Evolutionary conservation across 1,140 invertebrate genomes (phyloP).

Genomic region (Theocolax elegans): DNA sequence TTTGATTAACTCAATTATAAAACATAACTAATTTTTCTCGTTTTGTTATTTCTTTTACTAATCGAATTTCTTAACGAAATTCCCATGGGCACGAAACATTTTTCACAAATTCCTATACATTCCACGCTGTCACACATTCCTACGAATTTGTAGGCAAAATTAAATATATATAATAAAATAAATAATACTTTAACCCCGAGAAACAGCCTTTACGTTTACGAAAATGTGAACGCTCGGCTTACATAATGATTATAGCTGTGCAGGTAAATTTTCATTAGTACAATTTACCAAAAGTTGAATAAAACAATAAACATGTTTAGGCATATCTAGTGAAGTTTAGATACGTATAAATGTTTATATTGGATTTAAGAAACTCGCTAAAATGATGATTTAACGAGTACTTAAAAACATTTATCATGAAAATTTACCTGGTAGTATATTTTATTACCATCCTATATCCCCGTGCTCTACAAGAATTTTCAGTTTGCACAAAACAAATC

Average conservation of each 20-base stretch:
- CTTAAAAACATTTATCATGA: not conserved
- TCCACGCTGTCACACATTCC: not conserved
- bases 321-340: too few relatives aligned
- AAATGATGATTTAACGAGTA: too few relatives aligned
- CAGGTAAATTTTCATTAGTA: too few relatives aligned
- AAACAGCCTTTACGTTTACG: not conserved
- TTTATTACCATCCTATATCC: not conserved
- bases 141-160: conserved; percentile 17
- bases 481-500: not conserved
- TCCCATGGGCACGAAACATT: not conserved
- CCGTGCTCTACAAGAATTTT: conserved; percentile 1
- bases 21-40: conserved; percentile 10
- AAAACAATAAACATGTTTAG: too few relatives aligned
- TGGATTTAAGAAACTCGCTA: too few relatives aligned
- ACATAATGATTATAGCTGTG: not conserved
- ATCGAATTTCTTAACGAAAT: not conserved
- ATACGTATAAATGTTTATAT: too few relatives aligned
- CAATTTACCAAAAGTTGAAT: too few relatives aligned
- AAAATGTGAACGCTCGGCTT: not conserved
- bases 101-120: not conserved
- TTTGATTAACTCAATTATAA: conserved; percentile 26
- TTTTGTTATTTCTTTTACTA: not conserved
- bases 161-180: conserved; percentile 20
- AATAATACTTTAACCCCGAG: conserved; percentile 28
- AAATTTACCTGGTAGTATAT: conserved; percentile 1